phyloP scores from a whole-genome alignment of 2,888 invertebrate species.

The Rapana venosa region DNA sequence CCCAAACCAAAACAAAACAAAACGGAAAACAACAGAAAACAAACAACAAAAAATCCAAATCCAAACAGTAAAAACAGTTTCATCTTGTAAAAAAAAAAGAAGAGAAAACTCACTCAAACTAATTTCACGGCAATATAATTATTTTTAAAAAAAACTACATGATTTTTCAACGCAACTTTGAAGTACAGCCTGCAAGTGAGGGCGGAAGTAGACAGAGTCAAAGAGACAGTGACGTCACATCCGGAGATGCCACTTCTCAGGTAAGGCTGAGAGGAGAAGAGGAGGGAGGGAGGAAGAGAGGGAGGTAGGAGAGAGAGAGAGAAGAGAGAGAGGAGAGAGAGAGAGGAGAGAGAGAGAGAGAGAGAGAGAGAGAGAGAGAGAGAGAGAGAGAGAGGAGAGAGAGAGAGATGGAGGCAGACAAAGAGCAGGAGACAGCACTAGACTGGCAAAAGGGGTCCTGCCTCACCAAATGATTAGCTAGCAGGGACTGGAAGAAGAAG shows the following conservation, averaged over 20 bases:
- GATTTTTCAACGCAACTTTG: no score
- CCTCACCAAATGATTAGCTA: no score
- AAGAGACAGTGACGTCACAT: background rate
- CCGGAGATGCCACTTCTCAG: background rate
- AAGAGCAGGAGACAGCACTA: no score
- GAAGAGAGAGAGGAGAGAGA: slow-evolving; percentile 6
- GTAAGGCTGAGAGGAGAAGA: background rate
- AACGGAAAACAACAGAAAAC: no score
- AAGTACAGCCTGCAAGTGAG: no score
- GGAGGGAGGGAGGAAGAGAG: background rate
- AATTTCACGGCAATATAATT: no score
- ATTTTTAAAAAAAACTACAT: no score
- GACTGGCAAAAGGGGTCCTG: no score
- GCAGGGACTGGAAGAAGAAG: background rate
- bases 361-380: background rate
- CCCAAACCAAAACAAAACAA: no score
- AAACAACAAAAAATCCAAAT: background rate
- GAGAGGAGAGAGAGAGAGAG: slow-evolving; percentile 20
- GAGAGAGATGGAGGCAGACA: background rate
- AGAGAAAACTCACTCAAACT: background rate
- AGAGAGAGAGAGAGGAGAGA: background rate
- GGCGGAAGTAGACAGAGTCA: background rate
- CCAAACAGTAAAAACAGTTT: background rate
- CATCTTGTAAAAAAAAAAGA: background rate
- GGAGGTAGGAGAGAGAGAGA: background rate